Evolutionary conservation across 2,888 invertebrate genomes (phyloP).

Genomic region (Agrypnus murinus): DNA sequence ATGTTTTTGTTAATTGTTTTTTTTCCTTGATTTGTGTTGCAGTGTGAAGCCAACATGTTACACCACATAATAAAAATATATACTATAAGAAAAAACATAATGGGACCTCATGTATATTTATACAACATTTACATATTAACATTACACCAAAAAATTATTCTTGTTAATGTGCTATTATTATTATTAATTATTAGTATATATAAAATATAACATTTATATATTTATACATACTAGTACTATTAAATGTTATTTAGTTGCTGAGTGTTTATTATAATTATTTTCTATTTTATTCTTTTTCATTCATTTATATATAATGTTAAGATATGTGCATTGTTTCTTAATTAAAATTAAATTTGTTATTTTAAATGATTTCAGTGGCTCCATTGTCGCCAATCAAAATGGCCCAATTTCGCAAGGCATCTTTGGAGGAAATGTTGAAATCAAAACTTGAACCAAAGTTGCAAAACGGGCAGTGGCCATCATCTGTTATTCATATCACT

Average conservation of each 20-base stretch:
- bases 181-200: too few relatives aligned
- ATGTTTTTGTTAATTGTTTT: not conserved
- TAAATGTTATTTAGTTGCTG: not conserved
- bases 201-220: too few relatives aligned
- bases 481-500: slow-evolving; percentile 84
- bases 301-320: too few relatives aligned
- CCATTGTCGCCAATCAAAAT: slow-evolving; percentile 83
- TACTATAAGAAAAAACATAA: too few relatives aligned
- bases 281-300: not conserved
- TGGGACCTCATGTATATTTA: too few relatives aligned
- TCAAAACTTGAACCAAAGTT: slow-evolving; percentile 64
- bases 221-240: too few relatives aligned
- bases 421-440: slow-evolving; percentile 74
- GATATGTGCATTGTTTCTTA: not conserved
- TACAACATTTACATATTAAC: too few relatives aligned
- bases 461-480: slow-evolving; percentile 72
- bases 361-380: slow-evolving; percentile 75
- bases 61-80: slow-evolving; percentile 5
- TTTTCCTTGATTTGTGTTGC: slow-evolving; percentile 19
- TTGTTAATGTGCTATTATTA: too few relatives aligned
- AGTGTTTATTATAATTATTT: not conserved
- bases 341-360: not conserved
- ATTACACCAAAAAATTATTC: too few relatives aligned
- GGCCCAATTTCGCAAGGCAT: slow-evolving; percentile 78
- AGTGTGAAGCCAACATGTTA: slow-evolving; percentile 25